Evolutionary conservation across 1,140 invertebrate species (phyloP), one percentile per base, ranked within the genome.

Genomic region (Mycetomoellerius zeteki): DNA sequence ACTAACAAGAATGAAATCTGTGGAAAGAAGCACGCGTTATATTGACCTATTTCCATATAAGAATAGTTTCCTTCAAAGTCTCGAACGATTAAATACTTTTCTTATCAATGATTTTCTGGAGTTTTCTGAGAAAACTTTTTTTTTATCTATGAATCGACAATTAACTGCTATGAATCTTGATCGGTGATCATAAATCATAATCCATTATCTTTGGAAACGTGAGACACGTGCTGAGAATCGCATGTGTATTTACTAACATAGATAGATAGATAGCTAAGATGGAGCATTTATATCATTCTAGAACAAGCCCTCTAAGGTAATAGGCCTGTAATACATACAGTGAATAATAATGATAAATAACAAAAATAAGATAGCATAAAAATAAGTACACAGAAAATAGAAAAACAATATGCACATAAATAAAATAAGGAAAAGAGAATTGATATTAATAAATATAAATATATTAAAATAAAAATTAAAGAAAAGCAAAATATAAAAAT

Each of bases 121-220:
- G n/a, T 50, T 69, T 69, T 4, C 21, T 14, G 65, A 27, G 14
- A 14, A 69, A 6, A 16, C 43, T 50, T 69, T 27, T 21, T 69
- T 69, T 47, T 27, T 43, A n/a, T 43, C 37, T n/a, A 21, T 16
- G 7, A 14, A 47, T 67, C n/a, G 5, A 69, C 6, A 16, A 69
- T 50, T 50, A 7, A 16, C 21, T 24, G 12, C 12, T 47, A 6
- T 16, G 2, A 30, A 27, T 27, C 58, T 62, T 30, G 24, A 62
- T 62, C 58, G 37, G 8, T 8, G 56, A 47, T 47, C 10, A 0
- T 12, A 69, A 69, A 43, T 43, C 37, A 43, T 43, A 5, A 16
- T 21, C 37, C 2, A 69, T 50, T 69, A 50, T 69, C 65, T 6
- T 27, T 24, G 65, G 47, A 50, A 69, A 69, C 65, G 65, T 24